Evolutionary conservation across 2,797 vertebrate genomes (phyloP), one percentile per base, ranked within the genome.

Genomic region (Amblyraja radiata): DNA sequence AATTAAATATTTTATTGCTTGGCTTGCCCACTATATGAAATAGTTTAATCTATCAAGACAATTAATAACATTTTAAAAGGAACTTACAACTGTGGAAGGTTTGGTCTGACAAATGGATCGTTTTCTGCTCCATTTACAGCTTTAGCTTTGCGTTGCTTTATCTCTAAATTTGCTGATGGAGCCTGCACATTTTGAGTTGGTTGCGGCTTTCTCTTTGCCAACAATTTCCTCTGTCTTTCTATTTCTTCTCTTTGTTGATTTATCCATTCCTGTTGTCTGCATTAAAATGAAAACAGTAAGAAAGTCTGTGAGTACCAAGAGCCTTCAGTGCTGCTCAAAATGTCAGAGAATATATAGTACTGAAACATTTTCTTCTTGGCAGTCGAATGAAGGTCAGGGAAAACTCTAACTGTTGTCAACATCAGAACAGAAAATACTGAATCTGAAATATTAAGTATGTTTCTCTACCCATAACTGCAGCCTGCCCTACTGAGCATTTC

Each of bases 201-300:
- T 79, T 98, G 97, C 94, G 99, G 99, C 96, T 99, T 99, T 95
- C 98, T 97, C 96, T 99, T 99, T 94, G 98, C 98, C 94, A 99
- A 96, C 95, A 99, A 98, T 95, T 99, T 99, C 94, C 98, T 97
- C 96, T 99, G 98, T 95, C 98, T 97, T 96, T 99, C 99, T 93
- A 99, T 99, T 94, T 99, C 99, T 97, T 99, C 99, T 94, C 99
- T 97, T 96, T 99, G 99, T 96, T 99, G 99, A 96, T 99, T 99
- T 95, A 99, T 97, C 97, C 96, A 98, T 95, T 99, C 99, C 94
- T 99, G 98, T 94, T 99, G 99, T 95, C 99, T 99, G 94, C 18
- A 74, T 92, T 74, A 21, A 73, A 74, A 92, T 14, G 39, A 14
- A 92, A 25, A 76, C 10, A 76, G 76, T 76, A 91, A 74, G 39